Percentiles rank a stretch among this genome's conserved stretches.
Conservation (phyloP, 2,888 invertebrate genomes). For the Helobdella robusta region DNA sequence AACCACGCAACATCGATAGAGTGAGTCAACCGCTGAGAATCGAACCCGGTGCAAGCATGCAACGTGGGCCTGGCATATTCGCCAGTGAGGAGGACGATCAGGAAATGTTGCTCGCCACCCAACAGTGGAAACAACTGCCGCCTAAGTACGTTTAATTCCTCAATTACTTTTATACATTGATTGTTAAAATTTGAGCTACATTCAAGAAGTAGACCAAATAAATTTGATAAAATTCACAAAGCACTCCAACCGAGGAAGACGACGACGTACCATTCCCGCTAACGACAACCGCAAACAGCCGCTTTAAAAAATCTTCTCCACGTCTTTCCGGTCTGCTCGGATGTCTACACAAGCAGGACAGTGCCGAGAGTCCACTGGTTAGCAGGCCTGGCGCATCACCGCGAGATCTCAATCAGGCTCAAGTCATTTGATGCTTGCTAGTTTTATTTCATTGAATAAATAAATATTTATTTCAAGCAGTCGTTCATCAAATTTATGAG, state of each 20-base stretch:
- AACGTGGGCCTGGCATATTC: constrained; percentile 5
- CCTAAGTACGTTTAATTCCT: constrained; percentile 19
- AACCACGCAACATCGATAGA: constrained; percentile 3
- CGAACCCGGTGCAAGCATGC: constrained; percentile 18
- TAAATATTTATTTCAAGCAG: too few species aligned
- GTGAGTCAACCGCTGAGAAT: constrained; percentile 55
- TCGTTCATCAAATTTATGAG: too few species aligned
- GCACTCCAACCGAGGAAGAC: constrained; percentile 43
- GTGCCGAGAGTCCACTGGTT: constrained; percentile 53
- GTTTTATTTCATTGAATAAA: too few species aligned
- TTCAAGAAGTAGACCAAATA: too few species aligned
- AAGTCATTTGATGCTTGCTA: constrained; percentile 36
- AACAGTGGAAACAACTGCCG: neutral
- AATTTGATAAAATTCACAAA: neutral
- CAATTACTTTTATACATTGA: neutral
- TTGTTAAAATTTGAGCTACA: neutral
- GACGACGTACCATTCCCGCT: constrained; percentile 44
- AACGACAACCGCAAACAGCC: constrained; percentile 34
- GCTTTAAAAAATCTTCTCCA: constrained; percentile 27
- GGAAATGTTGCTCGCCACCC: too few species aligned
- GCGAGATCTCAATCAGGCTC: constrained; percentile 60
- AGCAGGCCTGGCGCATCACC: constrained; percentile 60
- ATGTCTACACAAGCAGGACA: constrained; percentile 49
- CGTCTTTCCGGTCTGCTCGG: constrained; percentile 47
- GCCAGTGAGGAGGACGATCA: constrained; percentile 4